Conservation (phyloP, 2,113 vertebrate genomes). For the Ceuthmochares aereus region DNA sequence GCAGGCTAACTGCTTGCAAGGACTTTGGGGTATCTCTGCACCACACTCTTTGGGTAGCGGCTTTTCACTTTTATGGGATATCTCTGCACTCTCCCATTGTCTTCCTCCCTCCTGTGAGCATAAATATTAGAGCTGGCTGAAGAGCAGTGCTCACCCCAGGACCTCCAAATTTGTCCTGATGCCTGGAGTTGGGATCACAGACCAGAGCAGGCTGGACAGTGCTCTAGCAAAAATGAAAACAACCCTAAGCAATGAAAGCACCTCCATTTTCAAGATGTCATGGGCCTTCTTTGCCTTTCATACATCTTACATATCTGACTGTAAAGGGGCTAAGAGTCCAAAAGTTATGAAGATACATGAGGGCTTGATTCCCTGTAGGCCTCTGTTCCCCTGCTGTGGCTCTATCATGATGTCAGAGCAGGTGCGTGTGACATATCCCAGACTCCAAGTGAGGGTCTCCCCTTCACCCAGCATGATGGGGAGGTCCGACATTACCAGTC, state of each 20-base stretch:
- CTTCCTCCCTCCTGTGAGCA: neutral
- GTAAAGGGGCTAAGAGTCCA: neutral
- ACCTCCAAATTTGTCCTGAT: neutral
- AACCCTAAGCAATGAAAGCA: neutral
- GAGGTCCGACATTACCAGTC: accelerated
- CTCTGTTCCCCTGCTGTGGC: neutral
- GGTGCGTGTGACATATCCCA: accelerated
- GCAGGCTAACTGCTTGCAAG: neutral
- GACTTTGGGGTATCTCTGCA: neutral
- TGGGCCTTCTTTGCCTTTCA: neutral
- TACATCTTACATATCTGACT: neutral
- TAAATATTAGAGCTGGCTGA: neutral
- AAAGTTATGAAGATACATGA: neutral
- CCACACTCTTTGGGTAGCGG: accelerated
- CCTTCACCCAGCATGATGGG: accelerated
- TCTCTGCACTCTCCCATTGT: neutral
- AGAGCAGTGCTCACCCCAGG: neutral
- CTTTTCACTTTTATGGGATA: neutral
- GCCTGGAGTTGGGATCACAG: neutral
- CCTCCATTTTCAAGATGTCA: neutral
- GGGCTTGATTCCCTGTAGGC: neutral
- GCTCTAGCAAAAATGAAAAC: neutral
- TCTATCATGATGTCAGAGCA: neutral
- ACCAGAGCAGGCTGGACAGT: neutral
- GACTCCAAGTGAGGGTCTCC: neutral